Conservation (phyloP, 1,140 invertebrate species). For the Halictus rubicundus region DNA sequence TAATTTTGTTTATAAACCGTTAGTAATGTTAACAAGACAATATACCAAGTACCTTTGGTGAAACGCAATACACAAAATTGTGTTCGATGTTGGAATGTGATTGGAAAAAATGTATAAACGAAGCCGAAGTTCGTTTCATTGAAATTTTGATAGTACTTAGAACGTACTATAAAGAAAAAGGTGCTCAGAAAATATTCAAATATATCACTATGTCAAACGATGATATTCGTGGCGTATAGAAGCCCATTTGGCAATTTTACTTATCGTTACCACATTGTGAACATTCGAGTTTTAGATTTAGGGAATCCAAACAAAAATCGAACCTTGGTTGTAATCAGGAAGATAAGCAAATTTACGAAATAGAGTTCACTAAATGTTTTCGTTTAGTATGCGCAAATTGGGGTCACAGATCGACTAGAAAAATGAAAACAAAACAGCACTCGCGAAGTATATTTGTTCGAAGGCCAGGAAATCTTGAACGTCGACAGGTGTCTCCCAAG, state of each 20-base stretch:
- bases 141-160: neutral
- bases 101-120: neutral
- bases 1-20: neutral
- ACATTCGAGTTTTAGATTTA: neutral
- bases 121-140: neutral
- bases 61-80: neutral
- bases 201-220: neutral
- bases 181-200: too few relatives aligned
- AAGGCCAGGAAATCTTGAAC: too few relatives aligned
- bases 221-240: neutral
- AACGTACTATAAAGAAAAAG: neutral
- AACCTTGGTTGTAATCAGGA: too few relatives aligned
- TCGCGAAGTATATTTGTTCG: too few relatives aligned
- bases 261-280: neutral
- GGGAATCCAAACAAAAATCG: too few relatives aligned
- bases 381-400: too few relatives aligned
- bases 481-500: neutral
- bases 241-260: neutral
- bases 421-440: too few relatives aligned
- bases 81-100: neutral
- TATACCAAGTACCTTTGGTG: neutral
- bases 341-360: too few relatives aligned
- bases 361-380: too few relatives aligned
- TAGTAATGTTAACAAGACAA: neutral
- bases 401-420: too few relatives aligned